Evolutionary conservation across 2,113 vertebrate species (phyloP), one percentile per base, ranked within the genome.

Genomic region (human (Homo sapiens)): DNA sequence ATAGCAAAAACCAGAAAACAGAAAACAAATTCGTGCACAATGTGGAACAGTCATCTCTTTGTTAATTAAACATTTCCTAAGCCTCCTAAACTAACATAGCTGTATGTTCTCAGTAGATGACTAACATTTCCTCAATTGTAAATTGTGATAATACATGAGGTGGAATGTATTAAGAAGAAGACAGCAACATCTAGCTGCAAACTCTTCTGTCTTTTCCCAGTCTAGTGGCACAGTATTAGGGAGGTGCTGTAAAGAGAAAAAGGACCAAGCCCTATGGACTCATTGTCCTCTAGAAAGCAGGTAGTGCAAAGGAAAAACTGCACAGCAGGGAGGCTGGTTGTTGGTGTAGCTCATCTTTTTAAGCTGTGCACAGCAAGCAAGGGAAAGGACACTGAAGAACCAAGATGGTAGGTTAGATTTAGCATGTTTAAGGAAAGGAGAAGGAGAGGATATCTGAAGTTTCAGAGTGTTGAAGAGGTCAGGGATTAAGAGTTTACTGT

Each of bases 261-360:
- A 59, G 59, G 32, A 6, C 8, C 72, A 70, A 40, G 32, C 0
- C 3, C 0, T 5, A 0, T 4, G 35, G 2, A 17, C 7, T 20
- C 22, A n/a, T 59, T 89, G 9, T 80, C 23, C 43, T 17, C 25
- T 16, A 9, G 35, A 35, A 81, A 89, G 1, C 45, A 78, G 27
- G 27, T 11, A 23, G 25, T 13, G 2, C 9, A 52, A 83, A 92
- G 72, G 57, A 68, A 48, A 48, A 45, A n/a, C 8, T 8, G 16
- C 32, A 2, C 3, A 22, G 18, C 17, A 22, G 20, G 25, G 13
- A 43, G 52, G 32, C 59, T 4, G 13, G 3, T 3, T 11, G 30
- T 12, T 2, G 16, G n/a, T n/a, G 81, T 3, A 3, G 6, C 35
- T 86, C 13, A 11, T 50, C 10, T 38, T 25, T 2, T 14, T 35